Percentiles rank a stretch among this genome's conserved stretches.
Evolutionary conservation across 2,113 vertebrate species (phyloP).

Genomic region (Labeo catla): DNA sequence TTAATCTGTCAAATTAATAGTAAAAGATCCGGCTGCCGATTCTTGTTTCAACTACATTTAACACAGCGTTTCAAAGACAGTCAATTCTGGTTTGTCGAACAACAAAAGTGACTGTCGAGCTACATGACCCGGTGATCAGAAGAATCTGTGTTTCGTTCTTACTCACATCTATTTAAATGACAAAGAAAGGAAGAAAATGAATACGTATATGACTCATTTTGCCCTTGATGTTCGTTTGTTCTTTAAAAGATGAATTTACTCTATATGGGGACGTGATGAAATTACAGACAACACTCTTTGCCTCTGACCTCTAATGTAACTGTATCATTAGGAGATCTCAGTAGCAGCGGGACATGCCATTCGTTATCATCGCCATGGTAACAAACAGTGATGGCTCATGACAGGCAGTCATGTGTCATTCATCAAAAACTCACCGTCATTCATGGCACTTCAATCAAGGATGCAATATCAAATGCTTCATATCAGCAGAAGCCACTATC

Average conservation of each 20-base stretch:
- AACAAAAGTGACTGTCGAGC: conserved; percentile 17
- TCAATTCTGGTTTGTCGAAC: conserved; percentile 3
- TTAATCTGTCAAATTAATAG: conserved; percentile 58
- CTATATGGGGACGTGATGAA: conserved; percentile 3
- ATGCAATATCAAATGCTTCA: not conserved
- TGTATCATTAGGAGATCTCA: conserved; percentile 40
- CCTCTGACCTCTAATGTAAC: conserved; percentile 32
- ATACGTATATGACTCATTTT: not conserved
- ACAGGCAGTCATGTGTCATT: conserved; percentile 35
- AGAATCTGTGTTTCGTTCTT: not conserved
- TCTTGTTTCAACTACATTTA: conserved; percentile 36
- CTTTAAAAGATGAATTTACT: not conserved
- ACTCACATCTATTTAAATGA: not conserved
- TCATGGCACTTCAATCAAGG: conserved; percentile 5
- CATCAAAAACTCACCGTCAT: conserved; percentile 11
- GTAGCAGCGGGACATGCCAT: conserved; percentile 5
- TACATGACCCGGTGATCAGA: not conserved
- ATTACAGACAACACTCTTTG: conserved; percentile 4
- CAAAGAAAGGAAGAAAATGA: not conserved
- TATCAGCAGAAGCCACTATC: too few relatives aligned
- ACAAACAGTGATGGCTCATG: conserved; percentile 30
- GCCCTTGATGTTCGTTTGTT: conserved; percentile 18
- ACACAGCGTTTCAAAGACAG: not conserved
- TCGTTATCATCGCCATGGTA: conserved; percentile 37
- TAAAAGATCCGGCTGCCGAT: conserved; percentile 58